Evolutionary conservation across 2,797 vertebrate species (phyloP), one percentile per base, ranked within the genome.

Genomic region (Danio aesculapii): DNA sequence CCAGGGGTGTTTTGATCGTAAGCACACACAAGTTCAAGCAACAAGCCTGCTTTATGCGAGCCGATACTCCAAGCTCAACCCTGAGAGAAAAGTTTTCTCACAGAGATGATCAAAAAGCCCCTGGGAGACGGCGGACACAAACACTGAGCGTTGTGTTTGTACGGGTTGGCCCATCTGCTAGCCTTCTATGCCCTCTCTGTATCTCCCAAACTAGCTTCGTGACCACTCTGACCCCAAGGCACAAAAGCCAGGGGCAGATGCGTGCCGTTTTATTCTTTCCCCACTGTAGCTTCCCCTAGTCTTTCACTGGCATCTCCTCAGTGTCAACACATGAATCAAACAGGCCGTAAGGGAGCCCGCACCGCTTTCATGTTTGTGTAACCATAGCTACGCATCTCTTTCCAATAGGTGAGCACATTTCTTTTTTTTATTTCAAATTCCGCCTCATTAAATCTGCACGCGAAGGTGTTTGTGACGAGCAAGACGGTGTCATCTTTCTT

Each of bases 311-410:
- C 21, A 52, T 81, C 63, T 59, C 49, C 67, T 84, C 77, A 88
- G 86, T 88, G 88, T 88, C 90, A 86, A 81, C 74, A 64, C 85
- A 89, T 88, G 84, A 91, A 92, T 92, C 84, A 88, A 86, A 90
- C 88, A 82, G 88, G 86, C 82, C 86, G 89, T 88, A 90, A 92
- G 91, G 88, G 88, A 83, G 87, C 84, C 83, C 68, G 80, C 78
- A 55, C 81, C 83, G 90, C 93, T 93, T 94, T 93, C 91, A 93
- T 93, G 91, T 93, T 92, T 92, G 90, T 52, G 93, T 92, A 90
- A 92, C 93, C 93, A 94, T 93, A 91, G 93, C 83, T 90, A 94
- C 92, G 87, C 62, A 44, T 79, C 72, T 63, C 71, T 84, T 92
- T 92, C 90, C 88, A 92, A 93, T 90, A 92, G 90, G 91, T 93